Evolutionary conservation across 2,113 vertebrate genomes (phyloP), one percentile per base, ranked within the genome.

Genomic region (Dryoscopus gambensis): DNA sequence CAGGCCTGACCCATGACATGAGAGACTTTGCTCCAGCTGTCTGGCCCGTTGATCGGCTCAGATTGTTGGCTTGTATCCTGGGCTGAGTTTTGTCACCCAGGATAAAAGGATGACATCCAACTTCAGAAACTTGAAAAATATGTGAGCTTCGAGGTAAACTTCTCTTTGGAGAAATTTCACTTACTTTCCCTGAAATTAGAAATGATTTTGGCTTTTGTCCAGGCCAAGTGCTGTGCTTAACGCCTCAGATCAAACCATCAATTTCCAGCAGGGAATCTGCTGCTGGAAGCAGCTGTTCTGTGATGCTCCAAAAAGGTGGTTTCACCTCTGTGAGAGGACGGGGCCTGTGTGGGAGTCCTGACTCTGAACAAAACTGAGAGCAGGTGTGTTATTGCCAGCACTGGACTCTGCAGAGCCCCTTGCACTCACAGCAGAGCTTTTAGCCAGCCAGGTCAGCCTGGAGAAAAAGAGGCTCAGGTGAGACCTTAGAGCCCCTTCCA

Each of bases 1-100:
- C 88, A 71, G 44, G 62, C 22, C 84, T 77, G 73, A 86, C 30
- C 92, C 71, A 39, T 84, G 89, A 63, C 47, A 68, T 63, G 27
- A 50, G 75, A 87, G 62, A 42, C 33, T 95, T 62, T 84, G 40
- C 56, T 93, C 64, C 70, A 75, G 62, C 56, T 56, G 22, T 63
- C 47, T 65, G 65, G 52, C 65, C 35, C 2, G 4, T 33, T 47
- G 27, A 47, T 71, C 52, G 73, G 53, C 56, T 56, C 56, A 62
- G 62, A 35, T 57, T 69, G 63, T 55, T 96, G 70, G 52, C 52
- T 71, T 30, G 30, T 88, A 49, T 77, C 79, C 53, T 84, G 89
- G 69, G 49, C 79, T 92, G 18, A 82, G 30, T 90, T 93, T 84
- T 87, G 60, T 84, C 90, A 80, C 77, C 23, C 47, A 56, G 52